These are phyloP conservation scores for Drosophila diplacantha DNA, from an alignment of 2,888 invertebrate genomes.

Conservation along the genomic window DNA sequence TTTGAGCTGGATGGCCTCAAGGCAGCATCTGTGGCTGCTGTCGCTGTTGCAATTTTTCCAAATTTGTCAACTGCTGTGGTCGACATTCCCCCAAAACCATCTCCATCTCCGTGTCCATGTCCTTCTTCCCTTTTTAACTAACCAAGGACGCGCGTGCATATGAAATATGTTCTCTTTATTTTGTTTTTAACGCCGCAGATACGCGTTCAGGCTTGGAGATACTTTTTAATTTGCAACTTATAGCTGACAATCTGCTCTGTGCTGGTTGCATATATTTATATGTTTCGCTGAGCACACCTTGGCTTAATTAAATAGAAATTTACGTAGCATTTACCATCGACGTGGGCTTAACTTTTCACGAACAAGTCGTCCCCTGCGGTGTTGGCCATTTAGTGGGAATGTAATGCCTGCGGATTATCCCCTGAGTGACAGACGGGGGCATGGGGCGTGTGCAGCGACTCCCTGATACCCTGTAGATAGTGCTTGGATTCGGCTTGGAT, in stretches of 20 bases:
- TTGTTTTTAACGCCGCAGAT: slow-evolving; percentile 19
- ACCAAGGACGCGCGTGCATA: slow-evolving; percentile 48
- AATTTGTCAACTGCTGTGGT: slow-evolving; percentile 65
- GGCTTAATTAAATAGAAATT: neutral
- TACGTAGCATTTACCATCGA: neutral
- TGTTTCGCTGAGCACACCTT: neutral
- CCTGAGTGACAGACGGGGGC: neutral
- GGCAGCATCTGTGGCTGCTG: slow-evolving; percentile 44
- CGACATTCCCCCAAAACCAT: slow-evolving; percentile 6
- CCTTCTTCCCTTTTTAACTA: slow-evolving; percentile 24
- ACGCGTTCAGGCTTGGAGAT: neutral
- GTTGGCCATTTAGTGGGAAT: slow-evolving; percentile 11
- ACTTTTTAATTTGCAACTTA: neutral
- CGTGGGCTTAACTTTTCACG: slow-evolving; percentile 16
- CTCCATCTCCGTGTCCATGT: slow-evolving; percentile 2
- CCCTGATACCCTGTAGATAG: slow-evolving; percentile 22
- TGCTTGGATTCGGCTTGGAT: neutral
- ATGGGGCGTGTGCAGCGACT: neutral
- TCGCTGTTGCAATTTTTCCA: slow-evolving; percentile 63
- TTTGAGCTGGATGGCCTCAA: slow-evolving; percentile 19
- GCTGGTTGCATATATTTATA: neutral
- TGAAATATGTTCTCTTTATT: slow-evolving; percentile 60
- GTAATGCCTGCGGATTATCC: slow-evolving; percentile 14
- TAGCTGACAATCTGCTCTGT: neutral
- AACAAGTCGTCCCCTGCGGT: neutral